Evolutionary conservation across 2,888 invertebrate genomes (phyloP).

Genomic region (Terebella lapidaria): DNA sequence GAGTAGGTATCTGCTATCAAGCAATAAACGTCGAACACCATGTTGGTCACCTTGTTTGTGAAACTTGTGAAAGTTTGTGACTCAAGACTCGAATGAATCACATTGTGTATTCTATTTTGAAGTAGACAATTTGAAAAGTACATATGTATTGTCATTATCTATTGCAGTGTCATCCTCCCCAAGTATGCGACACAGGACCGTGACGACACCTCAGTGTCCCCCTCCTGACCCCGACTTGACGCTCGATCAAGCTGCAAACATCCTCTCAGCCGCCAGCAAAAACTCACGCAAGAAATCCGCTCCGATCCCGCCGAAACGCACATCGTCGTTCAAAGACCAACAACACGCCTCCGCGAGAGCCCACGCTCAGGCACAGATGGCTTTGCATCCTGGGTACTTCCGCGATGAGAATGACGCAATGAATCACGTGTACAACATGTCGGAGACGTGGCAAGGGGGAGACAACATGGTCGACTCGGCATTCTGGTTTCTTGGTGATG

Average conservation of each 20-base stretch:
- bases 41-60: too few species aligned
- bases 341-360: constrained; percentile 5
- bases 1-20: too few species aligned
- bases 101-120: too few species aligned
- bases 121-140: neutral
- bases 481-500: constrained; percentile 17
- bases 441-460: constrained; percentile 4
- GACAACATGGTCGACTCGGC: constrained; percentile 13
- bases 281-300: constrained; percentile 66
- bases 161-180: constrained; percentile 6
- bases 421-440: constrained; percentile 1
- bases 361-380: constrained; percentile 6
- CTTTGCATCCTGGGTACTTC: constrained; percentile 1
- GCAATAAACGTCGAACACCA: too few species aligned
- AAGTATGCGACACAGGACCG: neutral
- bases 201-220: neutral
- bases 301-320: constrained; percentile 91
- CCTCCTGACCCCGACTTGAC: constrained; percentile 33
- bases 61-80: too few species aligned
- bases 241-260: constrained; percentile 36
- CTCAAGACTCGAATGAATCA: too few species aligned
- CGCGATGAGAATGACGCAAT: constrained; percentile 10
- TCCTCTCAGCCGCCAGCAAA: constrained; percentile 26
- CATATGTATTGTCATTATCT: neutral
- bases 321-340: constrained; percentile 67